Evolutionary conservation across 1,140 invertebrate species (phyloP), one percentile per base, ranked within the genome.

Genomic region (Melipona quadrifasciata): DNA sequence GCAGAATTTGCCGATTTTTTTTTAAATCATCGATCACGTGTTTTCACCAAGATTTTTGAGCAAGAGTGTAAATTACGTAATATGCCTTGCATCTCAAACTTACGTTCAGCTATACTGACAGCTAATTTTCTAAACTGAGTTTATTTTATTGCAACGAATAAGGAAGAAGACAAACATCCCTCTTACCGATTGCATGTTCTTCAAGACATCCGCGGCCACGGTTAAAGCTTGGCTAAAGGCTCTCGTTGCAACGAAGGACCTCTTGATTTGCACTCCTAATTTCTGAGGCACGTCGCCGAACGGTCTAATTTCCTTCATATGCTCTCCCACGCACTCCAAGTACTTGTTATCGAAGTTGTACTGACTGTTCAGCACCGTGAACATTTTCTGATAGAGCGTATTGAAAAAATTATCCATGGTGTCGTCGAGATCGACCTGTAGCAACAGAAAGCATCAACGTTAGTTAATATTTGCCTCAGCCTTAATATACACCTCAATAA

Each of bases 241-340:
- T 78, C 98, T 95, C 0, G 98, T 98, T 1, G 99, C 99, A 24
- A 99, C 97, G 95, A 99, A 99, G 0, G 98, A 98, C 57, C 98
- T 95, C 92, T 98, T 97, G 70, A 99, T 96, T 94, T 99, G 98
- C 24, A 97, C 95, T 1, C 97, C 97, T 27, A 99, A 95, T 95
- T 99, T 99, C 88, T 97, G 96, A 0, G 98, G 98, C 34, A 99
- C 98, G 93, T 99, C 98, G 5, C 98, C 98, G 93, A 99, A 99
- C 0, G 98, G 98, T 92, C 98, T 97, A 92, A 99, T 96, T 82
- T 98, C 97, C 71, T 97, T 96, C 98, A 99, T 99, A 90, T 98
- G 96, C 89, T 98, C 97, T 81, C 96, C 97, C 58, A 99, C 97
- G 94, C 99, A 99, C 39, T 96, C 96, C 86, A 98, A 93, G 93